Conservation (phyloP, 2,797 vertebrate genomes). For the Thalassophryne amazonica region DNA sequence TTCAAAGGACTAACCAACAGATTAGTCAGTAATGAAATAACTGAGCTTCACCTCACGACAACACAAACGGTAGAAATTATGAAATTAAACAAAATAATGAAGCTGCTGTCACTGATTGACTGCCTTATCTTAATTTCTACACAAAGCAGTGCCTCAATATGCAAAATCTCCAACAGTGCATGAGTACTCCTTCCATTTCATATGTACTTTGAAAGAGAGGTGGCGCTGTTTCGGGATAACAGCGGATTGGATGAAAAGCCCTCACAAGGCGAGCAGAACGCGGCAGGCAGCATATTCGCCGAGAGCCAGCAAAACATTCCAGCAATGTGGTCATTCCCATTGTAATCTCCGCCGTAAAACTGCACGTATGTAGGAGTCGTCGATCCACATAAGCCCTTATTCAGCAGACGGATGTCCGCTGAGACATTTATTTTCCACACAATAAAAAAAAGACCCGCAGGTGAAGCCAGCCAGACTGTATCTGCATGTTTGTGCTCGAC, state of each 20-base stretch:
- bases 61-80: neutral
- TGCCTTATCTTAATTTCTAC: too few relatives aligned
- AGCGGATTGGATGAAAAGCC: slow-evolving; percentile 77
- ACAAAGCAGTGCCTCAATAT: neutral
- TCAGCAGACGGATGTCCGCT: slow-evolving; percentile 35
- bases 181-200: slow-evolving; percentile 1
- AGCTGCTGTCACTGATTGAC: too few relatives aligned
- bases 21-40: too few relatives aligned
- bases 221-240: slow-evolving; percentile 78
- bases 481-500: slow-evolving; percentile 30
- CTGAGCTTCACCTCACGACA: neutral
- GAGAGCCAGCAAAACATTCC: slow-evolving; percentile 77
- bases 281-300: slow-evolving; percentile 45
- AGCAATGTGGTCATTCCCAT: slow-evolving; percentile 75
- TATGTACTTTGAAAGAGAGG: slow-evolving; percentile 76
- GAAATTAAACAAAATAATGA: neutral
- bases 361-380: slow-evolving; percentile 36
- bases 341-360: slow-evolving; percentile 34
- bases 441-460: slow-evolving; percentile 7
- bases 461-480: slow-evolving; percentile 34
- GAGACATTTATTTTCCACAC: slow-evolving; percentile 33
- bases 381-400: slow-evolving; percentile 17
- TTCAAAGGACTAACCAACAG: too few relatives aligned
- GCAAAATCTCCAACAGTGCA: neutral
- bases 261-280: slow-evolving; percentile 58